These are phyloP conservation scores for Trachurus trachurus DNA, from an alignment of 2,797 vertebrate genomes.

Conservation along the genomic window DNA sequence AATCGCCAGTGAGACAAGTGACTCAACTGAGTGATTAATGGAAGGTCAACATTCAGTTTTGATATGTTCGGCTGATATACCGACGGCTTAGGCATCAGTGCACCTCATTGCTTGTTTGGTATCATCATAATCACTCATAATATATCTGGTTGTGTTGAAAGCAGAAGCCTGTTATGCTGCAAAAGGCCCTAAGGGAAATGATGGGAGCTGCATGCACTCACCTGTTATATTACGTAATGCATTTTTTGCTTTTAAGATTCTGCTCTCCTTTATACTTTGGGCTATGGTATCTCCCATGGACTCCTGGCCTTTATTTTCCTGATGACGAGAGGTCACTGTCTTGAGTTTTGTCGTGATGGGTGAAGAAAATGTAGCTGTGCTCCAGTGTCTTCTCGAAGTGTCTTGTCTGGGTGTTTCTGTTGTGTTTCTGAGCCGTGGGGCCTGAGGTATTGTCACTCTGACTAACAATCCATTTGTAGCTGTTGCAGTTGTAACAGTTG, in stretches of 20 bases:
- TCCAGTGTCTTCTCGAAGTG: slow-evolving; percentile 8
- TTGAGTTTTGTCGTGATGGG: slow-evolving; percentile 13
- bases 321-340: not conserved
- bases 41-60: not conserved
- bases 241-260: slow-evolving; percentile 27
- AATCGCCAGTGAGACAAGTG: not conserved
- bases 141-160: not conserved
- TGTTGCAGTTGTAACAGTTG: slow-evolving; percentile 14
- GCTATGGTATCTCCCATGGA: not conserved
- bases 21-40: not conserved
- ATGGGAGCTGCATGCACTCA: slow-evolving; percentile 38
- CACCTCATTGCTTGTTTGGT: not conserved
- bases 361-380: not conserved
- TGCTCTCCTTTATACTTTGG: not conserved
- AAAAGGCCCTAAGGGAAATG: not conserved
- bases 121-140: not conserved
- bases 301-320: slow-evolving; percentile 16
- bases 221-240: slow-evolving; percentile 50
- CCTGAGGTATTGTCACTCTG: slow-evolving; percentile 2
- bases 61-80: not conserved
- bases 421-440: slow-evolving; percentile 4
- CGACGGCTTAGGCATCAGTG: not conserved
- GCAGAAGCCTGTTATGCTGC: not conserved
- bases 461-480: not conserved
- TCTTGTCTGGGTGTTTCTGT: slow-evolving; percentile 15